Percentiles rank a stretch among this genome's conserved stretches.
These are phyloP conservation scores for Acronicta alni DNA, from an alignment of 2,888 invertebrate species.

Conservation along the genomic window DNA sequence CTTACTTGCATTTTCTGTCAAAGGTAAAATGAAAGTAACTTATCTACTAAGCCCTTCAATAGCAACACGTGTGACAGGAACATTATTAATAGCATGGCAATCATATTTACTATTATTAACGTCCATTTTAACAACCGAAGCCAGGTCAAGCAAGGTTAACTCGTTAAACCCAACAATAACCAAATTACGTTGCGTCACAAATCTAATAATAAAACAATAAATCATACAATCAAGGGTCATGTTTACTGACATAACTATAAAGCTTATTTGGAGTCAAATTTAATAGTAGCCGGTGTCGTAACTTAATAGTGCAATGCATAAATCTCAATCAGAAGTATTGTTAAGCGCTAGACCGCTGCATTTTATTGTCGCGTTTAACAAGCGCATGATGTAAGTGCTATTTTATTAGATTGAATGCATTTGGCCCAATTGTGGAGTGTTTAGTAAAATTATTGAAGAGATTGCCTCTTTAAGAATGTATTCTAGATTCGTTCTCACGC, in stretches of 20 bases:
- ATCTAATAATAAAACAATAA: slow-evolving; percentile 60
- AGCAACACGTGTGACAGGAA: slow-evolving; percentile 4
- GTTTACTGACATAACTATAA: slow-evolving; percentile 57
- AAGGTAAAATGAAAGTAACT: background rate
- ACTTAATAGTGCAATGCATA: slow-evolving; percentile 60
- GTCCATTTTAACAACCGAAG: slow-evolving; percentile 25
- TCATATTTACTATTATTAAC: slow-evolving; percentile 34
- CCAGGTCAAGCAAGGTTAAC: slow-evolving; percentile 50
- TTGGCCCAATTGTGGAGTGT: slow-evolving; percentile 49
- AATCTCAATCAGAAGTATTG: slow-evolving; percentile 68
- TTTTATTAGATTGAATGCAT: slow-evolving; percentile 48
- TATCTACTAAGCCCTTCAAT: background rate
- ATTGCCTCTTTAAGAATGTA: slow-evolving; percentile 28
- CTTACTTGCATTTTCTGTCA: background rate
- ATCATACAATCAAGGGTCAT: slow-evolving; percentile 61
- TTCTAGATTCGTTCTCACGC: slow-evolving; percentile 26
- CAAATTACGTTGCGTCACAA: slow-evolving; percentile 52
- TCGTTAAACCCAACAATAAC: slow-evolving; percentile 51
- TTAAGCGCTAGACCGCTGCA: slow-evolving; percentile 48
- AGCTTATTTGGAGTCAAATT: slow-evolving; percentile 49
- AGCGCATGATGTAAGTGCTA: slow-evolving; percentile 46
- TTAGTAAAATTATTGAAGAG: slow-evolving; percentile 41
- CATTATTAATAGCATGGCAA: slow-evolving; percentile 12
- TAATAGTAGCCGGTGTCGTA: slow-evolving; percentile 46
- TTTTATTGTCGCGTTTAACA: slow-evolving; percentile 53